Conservation (phyloP, 1,140 invertebrate species). For the Lasaia peninsularis region DNA sequence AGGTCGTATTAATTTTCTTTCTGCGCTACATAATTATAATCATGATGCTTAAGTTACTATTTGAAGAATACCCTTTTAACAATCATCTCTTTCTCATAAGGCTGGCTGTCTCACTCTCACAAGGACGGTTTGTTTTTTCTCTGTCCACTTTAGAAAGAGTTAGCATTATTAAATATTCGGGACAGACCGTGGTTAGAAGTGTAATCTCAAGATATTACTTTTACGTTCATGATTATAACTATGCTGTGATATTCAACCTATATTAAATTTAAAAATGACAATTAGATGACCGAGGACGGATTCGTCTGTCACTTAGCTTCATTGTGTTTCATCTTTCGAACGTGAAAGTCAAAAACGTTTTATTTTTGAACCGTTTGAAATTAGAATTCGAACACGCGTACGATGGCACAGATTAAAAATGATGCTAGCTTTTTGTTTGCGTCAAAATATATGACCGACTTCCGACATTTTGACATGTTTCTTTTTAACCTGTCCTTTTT, state of each 20-base stretch:
- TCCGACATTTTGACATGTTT: conserved; percentile 36
- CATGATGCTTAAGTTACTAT: no score
- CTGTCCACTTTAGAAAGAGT: no score
- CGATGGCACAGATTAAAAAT: conserved; percentile 5
- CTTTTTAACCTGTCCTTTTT: conserved; percentile 7
- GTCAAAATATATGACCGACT: conserved; percentile 38
- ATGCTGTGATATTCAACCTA: not conserved
- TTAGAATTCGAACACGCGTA: conserved; percentile 23
- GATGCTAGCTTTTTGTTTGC: conserved; percentile 20
- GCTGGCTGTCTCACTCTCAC: no score
- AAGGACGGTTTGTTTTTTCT: no score
- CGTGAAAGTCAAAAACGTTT: conserved; percentile 22
- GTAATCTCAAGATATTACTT: no score
- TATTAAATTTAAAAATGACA: not conserved
- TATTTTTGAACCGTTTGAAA: conserved; percentile 32
- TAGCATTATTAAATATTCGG: no score
- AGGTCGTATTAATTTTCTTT: no score
- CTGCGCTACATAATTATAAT: no score
- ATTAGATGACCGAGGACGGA: not conserved
- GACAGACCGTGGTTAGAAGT: no score
- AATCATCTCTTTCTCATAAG: no score
- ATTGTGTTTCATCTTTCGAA: not conserved
- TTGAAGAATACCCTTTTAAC: no score
- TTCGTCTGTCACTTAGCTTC: not conserved
- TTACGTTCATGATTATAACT: no score